Conservation (phyloP, 2,797 vertebrate species). For the Pipistrellus kuhlii region DNA sequence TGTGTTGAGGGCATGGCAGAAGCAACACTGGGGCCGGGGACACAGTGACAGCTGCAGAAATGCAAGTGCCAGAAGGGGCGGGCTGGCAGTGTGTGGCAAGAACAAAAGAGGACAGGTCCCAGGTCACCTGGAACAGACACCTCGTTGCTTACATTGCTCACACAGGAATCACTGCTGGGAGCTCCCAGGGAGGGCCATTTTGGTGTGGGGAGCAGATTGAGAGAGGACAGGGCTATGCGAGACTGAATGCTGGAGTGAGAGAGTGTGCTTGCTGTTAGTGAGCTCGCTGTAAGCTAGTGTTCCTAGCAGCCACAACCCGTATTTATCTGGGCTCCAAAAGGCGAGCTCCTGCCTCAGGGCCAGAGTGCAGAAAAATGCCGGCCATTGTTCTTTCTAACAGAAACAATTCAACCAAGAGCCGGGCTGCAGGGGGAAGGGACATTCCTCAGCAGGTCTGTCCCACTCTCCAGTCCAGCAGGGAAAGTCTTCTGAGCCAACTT, state of each 20-base stretch:
- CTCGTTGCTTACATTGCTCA: rapidly evolving
- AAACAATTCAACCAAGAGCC: neutral
- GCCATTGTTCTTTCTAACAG: constrained; percentile 29
- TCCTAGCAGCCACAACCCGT: neutral
- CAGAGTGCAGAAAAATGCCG: neutral
- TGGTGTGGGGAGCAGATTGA: neutral
- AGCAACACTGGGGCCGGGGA: neutral
- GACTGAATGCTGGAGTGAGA: rapidly evolving
- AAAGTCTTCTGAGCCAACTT: neutral
- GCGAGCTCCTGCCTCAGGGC: neutral
- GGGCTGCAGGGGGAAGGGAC: neutral
- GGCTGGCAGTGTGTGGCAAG: rapidly evolving
- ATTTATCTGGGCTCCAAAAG: neutral
- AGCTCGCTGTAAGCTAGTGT: too few species aligned
- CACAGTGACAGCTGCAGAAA: neutral
- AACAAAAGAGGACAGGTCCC: neutral
- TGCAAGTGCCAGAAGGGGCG: too few species aligned
- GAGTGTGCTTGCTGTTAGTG: rapidly evolving
- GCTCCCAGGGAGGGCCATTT: neutral
- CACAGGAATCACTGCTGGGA: too few species aligned
- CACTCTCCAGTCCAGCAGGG: neutral
- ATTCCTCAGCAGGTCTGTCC: neutral
- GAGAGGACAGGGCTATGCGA: rapidly evolving
- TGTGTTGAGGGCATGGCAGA: neutral
- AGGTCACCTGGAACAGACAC: neutral